These are phyloP conservation scores for Bothrops jararaca DNA, from an alignment of 2,113 vertebrate species.

Conservation along the genomic window DNA sequence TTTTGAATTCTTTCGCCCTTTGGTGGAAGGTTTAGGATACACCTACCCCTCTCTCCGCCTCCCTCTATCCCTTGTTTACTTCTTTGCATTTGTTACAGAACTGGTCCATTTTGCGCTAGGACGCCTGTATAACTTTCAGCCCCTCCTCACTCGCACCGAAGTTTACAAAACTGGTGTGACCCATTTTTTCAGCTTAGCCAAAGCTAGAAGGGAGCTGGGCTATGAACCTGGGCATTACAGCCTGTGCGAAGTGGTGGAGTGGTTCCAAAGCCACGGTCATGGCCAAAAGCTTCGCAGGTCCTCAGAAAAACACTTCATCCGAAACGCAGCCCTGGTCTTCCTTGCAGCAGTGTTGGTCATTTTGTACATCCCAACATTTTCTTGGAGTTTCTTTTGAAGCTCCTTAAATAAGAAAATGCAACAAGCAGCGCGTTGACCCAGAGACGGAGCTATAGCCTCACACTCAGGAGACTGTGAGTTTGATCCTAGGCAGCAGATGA, in stretches of 20 bases:
- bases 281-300: constrained; percentile 60
- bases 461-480: neutral
- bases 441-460: neutral
- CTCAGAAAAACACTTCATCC: constrained; percentile 38
- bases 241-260: constrained; percentile 83
- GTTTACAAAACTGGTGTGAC: constrained; percentile 94
- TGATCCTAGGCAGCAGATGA: neutral
- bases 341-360: constrained; percentile 64
- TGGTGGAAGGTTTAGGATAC: constrained; percentile 91
- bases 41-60: constrained; percentile 80
- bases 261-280: constrained; percentile 82
- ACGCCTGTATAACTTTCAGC: constrained; percentile 87
- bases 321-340: constrained; percentile 66
- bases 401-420: neutral
- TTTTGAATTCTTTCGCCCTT: constrained; percentile 90
- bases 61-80: constrained; percentile 82
- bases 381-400: neutral
- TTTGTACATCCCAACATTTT: constrained; percentile 68
- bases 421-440: accelerated
- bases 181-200: constrained; percentile 89
- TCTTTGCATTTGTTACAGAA: constrained; percentile 87
- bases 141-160: constrained; percentile 88
- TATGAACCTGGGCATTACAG: constrained; percentile 77
- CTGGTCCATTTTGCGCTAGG: constrained; percentile 76
- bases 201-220: constrained; percentile 82